Percentiles rank a stretch among this genome's conserved stretches.
phyloP scores from a whole-genome alignment of 2,113 vertebrate species.

The Noctilio leporinus region DNA sequence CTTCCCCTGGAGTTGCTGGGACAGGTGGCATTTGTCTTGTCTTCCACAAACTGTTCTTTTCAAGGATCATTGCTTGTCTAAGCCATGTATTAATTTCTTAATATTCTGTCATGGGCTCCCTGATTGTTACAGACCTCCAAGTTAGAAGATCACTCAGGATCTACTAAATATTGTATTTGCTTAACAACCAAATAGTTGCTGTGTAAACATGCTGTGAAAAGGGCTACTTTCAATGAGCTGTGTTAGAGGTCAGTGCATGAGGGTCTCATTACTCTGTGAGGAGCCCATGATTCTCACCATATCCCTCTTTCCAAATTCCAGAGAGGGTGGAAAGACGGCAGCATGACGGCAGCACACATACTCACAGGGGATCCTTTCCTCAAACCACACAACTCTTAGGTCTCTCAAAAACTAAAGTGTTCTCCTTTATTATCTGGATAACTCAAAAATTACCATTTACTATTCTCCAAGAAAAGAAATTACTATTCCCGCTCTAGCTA shows the following conservation, averaged over 20 bases:
- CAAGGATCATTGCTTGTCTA: slow-evolving; percentile 72
- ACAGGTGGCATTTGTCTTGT: slow-evolving; percentile 63
- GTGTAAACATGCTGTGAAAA: slow-evolving; percentile 51
- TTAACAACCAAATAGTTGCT: slow-evolving; percentile 38
- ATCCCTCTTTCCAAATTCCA: not conserved
- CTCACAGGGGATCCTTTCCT: not conserved
- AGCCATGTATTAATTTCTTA: slow-evolving; percentile 67
- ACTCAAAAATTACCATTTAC: slow-evolving; percentile 10
- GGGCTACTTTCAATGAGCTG: slow-evolving; percentile 10
- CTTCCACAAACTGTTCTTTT: slow-evolving; percentile 73
- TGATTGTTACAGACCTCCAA: slow-evolving; percentile 59
- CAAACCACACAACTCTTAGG: not conserved
- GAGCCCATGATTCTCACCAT: not conserved
- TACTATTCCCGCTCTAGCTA: not conserved
- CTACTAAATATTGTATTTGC: slow-evolving; percentile 53
- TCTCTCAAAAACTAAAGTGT: slow-evolving; percentile 21
- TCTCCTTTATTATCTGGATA: not conserved
- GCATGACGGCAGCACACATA: not conserved
- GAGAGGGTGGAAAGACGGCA: not conserved
- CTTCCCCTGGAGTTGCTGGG: not conserved
- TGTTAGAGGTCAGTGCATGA: not conserved
- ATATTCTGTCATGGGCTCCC: slow-evolving; percentile 60
- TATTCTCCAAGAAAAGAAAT: slow-evolving; percentile 17
- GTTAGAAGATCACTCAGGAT: slow-evolving; percentile 39
- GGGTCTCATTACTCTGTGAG: not conserved